Evolutionary conservation across 1,140 invertebrate genomes (phyloP).

Genomic region (Pollicipes pollicipes): DNA sequence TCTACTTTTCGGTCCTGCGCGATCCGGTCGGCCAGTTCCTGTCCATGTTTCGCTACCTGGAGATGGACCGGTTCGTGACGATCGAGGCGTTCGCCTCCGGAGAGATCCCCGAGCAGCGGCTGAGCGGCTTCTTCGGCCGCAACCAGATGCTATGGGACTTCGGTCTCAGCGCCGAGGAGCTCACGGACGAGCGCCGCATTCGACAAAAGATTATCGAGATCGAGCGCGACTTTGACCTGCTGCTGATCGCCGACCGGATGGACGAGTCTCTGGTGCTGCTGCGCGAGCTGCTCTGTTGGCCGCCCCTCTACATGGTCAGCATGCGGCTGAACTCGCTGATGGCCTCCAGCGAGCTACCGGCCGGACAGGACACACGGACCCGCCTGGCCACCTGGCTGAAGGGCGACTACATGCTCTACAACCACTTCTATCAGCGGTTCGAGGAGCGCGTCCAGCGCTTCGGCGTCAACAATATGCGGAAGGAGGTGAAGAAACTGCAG

Average conservation of each 20-base stretch:
- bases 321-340: slow-evolving; percentile 25
- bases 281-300: slow-evolving; percentile 31
- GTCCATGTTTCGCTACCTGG: slow-evolving; percentile 22
- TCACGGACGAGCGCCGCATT: too few relatives aligned
- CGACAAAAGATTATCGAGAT: background rate
- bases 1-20: slow-evolving; percentile 23
- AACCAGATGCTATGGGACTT: too few relatives aligned
- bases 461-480: slow-evolving; percentile 13
- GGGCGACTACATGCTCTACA: slow-evolving; percentile 14
- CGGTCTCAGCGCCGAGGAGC: too few relatives aligned
- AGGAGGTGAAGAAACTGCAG: slow-evolving; percentile 11
- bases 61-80: slow-evolving; percentile 15
- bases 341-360: background rate
- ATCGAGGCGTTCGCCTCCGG: too few relatives aligned
- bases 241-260: slow-evolving; percentile 35
- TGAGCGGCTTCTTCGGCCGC: too few relatives aligned
- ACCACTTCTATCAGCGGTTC: slow-evolving; percentile 11
- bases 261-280: slow-evolving; percentile 35
- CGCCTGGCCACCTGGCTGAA: slow-evolving; percentile 10
- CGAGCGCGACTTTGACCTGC: slow-evolving; percentile 30
- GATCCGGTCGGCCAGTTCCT: slow-evolving; percentile 23
- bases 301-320: slow-evolving; percentile 28
- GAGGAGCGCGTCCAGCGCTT: slow-evolving; percentile 13
- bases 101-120: too few relatives aligned
- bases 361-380: background rate